These are phyloP conservation scores for Panurus biarmicus DNA, from an alignment of 2,113 vertebrate species.

Conservation along the genomic window DNA sequence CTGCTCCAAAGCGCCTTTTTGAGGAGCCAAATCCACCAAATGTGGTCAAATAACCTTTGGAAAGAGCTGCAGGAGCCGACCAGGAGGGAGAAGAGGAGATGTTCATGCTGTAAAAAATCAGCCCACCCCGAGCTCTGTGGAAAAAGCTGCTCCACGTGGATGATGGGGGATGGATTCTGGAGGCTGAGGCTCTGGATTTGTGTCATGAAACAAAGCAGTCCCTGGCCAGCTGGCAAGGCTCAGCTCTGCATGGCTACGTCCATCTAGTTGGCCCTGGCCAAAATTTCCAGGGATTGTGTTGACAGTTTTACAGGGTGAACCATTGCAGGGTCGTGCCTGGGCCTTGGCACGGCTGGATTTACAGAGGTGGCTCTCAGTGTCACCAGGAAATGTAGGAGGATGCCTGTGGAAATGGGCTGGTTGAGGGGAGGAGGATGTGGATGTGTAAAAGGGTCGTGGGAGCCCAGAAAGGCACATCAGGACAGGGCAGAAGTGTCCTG, in stretches of 20 bases:
- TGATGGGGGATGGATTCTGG: background rate
- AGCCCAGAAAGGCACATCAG: background rate
- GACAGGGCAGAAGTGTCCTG: background rate
- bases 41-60: background rate
- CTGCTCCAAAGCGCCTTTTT: background rate
- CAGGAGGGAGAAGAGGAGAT: background rate
- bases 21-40: background rate
- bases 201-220: background rate
- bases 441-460: background rate
- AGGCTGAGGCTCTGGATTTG: background rate
- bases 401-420: background rate
- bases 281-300: background rate
- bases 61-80: background rate
- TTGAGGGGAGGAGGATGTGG: background rate
- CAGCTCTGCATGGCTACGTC: fast-evolving
- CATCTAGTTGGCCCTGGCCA: background rate
- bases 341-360: background rate
- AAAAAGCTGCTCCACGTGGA: background rate
- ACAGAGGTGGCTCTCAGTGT: background rate
- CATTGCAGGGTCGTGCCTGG: background rate
- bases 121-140: background rate
- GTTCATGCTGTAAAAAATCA: background rate
- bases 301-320: background rate
- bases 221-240: background rate
- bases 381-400: background rate